Conservation (phyloP, 2,113 vertebrate genomes). For the Myotis brandtii region DNA sequence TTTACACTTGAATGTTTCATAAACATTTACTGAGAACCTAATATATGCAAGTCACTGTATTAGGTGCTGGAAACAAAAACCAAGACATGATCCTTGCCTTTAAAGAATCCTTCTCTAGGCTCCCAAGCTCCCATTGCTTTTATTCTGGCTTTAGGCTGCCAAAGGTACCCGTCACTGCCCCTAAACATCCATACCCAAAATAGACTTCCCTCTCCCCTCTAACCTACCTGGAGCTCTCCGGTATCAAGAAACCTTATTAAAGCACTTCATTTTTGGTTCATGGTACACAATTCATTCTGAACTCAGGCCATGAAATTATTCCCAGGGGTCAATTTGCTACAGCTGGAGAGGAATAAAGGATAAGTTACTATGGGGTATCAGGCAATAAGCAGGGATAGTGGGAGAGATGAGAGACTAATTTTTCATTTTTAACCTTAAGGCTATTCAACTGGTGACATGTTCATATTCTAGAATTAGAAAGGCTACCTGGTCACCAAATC, state of each 20-base stretch:
- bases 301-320: neutral
- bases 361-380: neutral
- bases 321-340: neutral
- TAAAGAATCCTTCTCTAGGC: neutral
- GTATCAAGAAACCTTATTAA: neutral
- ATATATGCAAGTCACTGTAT: neutral
- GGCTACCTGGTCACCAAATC: neutral
- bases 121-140: neutral
- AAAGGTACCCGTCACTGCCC: neutral
- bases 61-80: neutral
- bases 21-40: neutral
- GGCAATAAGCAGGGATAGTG: neutral
- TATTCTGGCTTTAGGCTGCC: neutral
- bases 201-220: neutral
- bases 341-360: neutral
- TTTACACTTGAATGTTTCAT: slow-evolving; percentile 36
- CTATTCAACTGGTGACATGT: neutral
- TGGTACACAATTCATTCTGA: neutral
- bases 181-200: neutral
- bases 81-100: neutral
- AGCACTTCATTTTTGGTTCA: neutral
- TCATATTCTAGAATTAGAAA: slow-evolving; percentile 21
- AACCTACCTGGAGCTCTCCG: neutral
- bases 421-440: neutral
- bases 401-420: no score